Percentiles rank a stretch among this genome's conserved stretches.
phyloP scores from a whole-genome alignment of 2,113 vertebrate species.

The Cyanistes caeruleus region DNA sequence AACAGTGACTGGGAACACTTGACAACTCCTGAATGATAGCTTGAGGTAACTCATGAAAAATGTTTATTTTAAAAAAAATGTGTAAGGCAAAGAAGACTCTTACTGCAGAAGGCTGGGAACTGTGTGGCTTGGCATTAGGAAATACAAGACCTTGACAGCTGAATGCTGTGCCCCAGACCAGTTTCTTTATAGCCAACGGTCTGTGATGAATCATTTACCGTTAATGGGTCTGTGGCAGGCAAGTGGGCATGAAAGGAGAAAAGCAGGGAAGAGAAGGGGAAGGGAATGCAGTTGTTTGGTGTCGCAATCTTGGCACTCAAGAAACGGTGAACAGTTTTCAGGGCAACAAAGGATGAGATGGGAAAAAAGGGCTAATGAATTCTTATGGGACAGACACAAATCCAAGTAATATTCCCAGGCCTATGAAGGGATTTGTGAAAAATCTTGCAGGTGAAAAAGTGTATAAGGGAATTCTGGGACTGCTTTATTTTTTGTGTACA shows the following conservation, averaged over 20 bases:
- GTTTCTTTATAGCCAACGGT: slow-evolving; percentile 3
- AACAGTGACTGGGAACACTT: neutral
- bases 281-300: neutral
- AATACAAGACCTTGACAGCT: neutral
- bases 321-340: neutral
- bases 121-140: neutral
- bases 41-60: slow-evolving; percentile 35
- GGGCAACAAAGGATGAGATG: neutral
- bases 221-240: slow-evolving; percentile 2
- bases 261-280: neutral
- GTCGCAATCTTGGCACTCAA: slow-evolving; percentile 3
- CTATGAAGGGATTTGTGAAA: neutral
- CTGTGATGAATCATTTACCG: slow-evolving; percentile 22
- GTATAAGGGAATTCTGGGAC: neutral
- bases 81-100: neutral
- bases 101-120: neutral
- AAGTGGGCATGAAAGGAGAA: neutral
- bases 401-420: neutral
- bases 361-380: neutral
- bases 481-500: neutral
- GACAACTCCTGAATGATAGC: slow-evolving; percentile 47
- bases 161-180: neutral
- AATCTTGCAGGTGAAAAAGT: neutral
- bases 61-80: neutral
- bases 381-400: neutral